Percentiles rank a stretch among this genome's conserved stretches.
Evolutionary conservation across 2,888 invertebrate genomes (phyloP).

Genomic region (Lasioglossum malachurum): DNA sequence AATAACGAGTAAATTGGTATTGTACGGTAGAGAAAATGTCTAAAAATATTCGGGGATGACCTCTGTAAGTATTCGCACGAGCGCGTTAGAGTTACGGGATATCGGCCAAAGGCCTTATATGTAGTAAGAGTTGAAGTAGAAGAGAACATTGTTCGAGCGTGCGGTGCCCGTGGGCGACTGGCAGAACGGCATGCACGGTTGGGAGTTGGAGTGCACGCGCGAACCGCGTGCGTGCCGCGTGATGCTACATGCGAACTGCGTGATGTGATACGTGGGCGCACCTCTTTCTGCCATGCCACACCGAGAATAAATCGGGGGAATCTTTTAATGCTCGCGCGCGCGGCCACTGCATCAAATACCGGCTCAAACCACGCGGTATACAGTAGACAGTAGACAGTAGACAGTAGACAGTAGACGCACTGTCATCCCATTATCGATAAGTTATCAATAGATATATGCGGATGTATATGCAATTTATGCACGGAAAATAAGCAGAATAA

Average conservation of each 20-base stretch:
- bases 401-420: background rate
- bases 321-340: slow-evolving; percentile 7
- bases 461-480: too few species aligned
- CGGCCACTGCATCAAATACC: slow-evolving; percentile 12
- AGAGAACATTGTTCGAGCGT: background rate
- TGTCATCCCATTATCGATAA: background rate
- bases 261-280: slow-evolving; percentile 69
- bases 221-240: slow-evolving; percentile 66
- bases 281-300: slow-evolving; percentile 42
- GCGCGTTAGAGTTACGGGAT: slow-evolving; percentile 13
- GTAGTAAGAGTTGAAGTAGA: background rate
- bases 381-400: background rate
- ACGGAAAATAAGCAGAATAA: too few species aligned
- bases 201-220: slow-evolving; percentile 29
- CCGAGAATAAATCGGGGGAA: slow-evolving; percentile 58
- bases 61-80: slow-evolving; percentile 12
- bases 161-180: slow-evolving; percentile 21
- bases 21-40: background rate
- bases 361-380: background rate
- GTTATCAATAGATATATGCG: background rate
- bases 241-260: slow-evolving; percentile 61
- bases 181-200: slow-evolving; percentile 13
- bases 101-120: slow-evolving; percentile 33
- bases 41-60: slow-evolving; percentile 22
- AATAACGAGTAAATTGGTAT: background rate